phyloP scores from a whole-genome alignment of 1,140 invertebrate genomes.

The Whitmania pigra region DNA sequence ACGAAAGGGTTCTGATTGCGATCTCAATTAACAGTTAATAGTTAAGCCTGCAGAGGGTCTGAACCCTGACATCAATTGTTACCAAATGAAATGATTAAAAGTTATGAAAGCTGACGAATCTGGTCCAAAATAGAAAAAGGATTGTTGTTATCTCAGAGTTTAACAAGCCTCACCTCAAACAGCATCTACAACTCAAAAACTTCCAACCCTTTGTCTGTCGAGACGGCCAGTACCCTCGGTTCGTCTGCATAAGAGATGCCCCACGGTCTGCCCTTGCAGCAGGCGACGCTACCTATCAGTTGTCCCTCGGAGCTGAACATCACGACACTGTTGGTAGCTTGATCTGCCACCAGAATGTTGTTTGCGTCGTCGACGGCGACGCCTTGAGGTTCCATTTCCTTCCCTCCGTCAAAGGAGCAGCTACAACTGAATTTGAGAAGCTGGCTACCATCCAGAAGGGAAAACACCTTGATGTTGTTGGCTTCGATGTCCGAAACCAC shows the following conservation, averaged over 20 bases:
- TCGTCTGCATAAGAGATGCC: conserved; percentile 1
- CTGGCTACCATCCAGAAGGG: background rate
- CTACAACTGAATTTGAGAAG: conserved; percentile 16
- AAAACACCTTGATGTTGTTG: conserved; percentile 13
- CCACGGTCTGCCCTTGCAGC: background rate
- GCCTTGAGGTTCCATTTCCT: conserved; percentile 15
- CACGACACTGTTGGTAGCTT: background rate
- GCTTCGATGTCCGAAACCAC: conserved; percentile 15
- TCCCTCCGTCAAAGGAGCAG: background rate
- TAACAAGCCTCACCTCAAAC: background rate
- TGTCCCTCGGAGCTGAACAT: conserved; percentile 17
- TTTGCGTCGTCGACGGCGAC: conserved; percentile 10
- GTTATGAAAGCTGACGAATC: too few species aligned
- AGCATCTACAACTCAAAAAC: conserved; percentile 6
- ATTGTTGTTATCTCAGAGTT: too few species aligned
- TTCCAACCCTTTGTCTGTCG: conserved; percentile 11
- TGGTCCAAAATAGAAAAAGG: too few species aligned
- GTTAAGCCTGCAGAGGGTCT: too few species aligned
- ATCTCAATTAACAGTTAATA: too few species aligned
- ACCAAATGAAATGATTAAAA: too few species aligned
- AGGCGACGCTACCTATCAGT: conserved; percentile 7
- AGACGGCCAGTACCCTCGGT: background rate
- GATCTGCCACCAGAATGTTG: conserved; percentile 19
- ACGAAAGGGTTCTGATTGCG: too few species aligned
- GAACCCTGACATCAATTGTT: too few species aligned